Percentiles rank a stretch among this genome's conserved stretches.
These are phyloP conservation scores for Rosalia funebris DNA, from an alignment of 2,888 invertebrate species.

Conservation along the genomic window DNA sequence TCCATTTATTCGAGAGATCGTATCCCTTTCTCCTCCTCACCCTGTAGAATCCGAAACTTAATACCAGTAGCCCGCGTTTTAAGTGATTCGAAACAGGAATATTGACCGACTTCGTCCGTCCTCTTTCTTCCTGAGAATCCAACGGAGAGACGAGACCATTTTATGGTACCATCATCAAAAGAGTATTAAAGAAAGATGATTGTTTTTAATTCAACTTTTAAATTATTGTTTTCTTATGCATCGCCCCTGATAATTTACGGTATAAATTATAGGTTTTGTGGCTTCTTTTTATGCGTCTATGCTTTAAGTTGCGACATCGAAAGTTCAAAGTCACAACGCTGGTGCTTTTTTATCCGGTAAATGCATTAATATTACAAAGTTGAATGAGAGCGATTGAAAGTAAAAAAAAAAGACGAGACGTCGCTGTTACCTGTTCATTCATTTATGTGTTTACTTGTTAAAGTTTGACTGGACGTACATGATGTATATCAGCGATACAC, in stretches of 20 bases:
- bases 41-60: slow-evolving; percentile 27
- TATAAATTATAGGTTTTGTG: slow-evolving; percentile 36
- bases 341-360: slow-evolving; percentile 30
- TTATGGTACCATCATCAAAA: slow-evolving; percentile 39
- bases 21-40: slow-evolving; percentile 1
- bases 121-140: slow-evolving; percentile 19
- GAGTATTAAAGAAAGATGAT: slow-evolving; percentile 39
- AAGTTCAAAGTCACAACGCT: slow-evolving; percentile 31
- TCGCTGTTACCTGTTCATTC: slow-evolving; percentile 28
- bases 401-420: slow-evolving; percentile 32
- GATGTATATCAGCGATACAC: slow-evolving; percentile 9
- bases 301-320: slow-evolving; percentile 21
- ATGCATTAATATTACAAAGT: slow-evolving; percentile 30
- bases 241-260: slow-evolving; percentile 31
- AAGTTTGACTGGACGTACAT: slow-evolving; percentile 28
- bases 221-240: slow-evolving; percentile 41
- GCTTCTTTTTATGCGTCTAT: slow-evolving; percentile 28
- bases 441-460: slow-evolving; percentile 32
- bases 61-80: slow-evolving; percentile 44
- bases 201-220: slow-evolving; percentile 43
- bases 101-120: slow-evolving; percentile 26
- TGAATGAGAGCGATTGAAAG: slow-evolving; percentile 31
- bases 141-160: slow-evolving; percentile 22
- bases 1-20: too few species aligned
- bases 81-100: slow-evolving; percentile 41